Conservation (phyloP, 2,797 vertebrate species). For the Acrossocheilus fasciatus region DNA sequence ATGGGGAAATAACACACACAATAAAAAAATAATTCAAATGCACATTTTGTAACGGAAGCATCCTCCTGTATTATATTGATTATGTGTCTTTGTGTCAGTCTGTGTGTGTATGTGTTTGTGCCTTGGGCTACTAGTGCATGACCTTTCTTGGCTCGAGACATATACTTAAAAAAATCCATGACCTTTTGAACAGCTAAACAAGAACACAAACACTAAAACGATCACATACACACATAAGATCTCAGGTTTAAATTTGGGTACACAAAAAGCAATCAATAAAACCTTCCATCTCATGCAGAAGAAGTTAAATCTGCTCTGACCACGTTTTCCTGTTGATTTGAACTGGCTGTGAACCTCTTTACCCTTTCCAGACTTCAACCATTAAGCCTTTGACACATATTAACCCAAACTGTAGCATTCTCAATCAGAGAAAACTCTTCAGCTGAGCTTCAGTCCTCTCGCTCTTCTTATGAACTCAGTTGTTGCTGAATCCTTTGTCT, state of each 20-base stretch:
- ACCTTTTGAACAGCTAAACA: slow-evolving; percentile 25
- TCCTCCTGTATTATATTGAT: neutral
- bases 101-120: neutral
- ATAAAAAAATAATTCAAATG: neutral
- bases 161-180: neutral
- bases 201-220: slow-evolving; percentile 30
- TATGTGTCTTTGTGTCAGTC: neutral
- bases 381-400: neutral
- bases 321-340: neutral
- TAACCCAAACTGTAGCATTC: neutral
- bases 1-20: neutral
- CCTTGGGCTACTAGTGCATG: neutral
- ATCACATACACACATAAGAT: neutral
- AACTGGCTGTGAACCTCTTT: neutral
- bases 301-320: neutral
- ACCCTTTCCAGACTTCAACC: neutral
- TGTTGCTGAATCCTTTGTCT: neutral
- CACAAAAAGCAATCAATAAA: neutral
- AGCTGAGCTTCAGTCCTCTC: neutral
- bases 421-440: neutral
- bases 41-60: neutral
- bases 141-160: neutral
- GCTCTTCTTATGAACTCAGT: neutral
- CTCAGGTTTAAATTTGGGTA: neutral
- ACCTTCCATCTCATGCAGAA: neutral